Evolutionary conservation across 2,113 vertebrate genomes (phyloP).

Genomic region (Cisticola juncidis): DNA sequence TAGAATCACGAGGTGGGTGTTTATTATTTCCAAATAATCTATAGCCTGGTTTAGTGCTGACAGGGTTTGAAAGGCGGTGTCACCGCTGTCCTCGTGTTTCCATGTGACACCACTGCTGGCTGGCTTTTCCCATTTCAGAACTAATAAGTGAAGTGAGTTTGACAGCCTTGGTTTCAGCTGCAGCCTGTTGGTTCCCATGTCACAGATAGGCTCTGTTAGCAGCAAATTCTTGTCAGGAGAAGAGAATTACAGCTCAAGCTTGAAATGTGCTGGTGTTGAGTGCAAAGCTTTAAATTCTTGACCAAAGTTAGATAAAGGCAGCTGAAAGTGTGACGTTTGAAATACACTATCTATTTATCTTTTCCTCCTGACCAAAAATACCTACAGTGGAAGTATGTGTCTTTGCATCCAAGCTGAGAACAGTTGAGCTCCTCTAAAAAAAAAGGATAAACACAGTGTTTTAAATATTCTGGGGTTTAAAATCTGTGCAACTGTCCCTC

Average conservation of each 20-base stretch:
- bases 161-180: slow-evolving; percentile 19
- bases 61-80: neutral
- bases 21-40: slow-evolving; percentile 48
- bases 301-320: slow-evolving; percentile 37
- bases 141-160: slow-evolving; percentile 11
- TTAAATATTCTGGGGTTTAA: neutral
- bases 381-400: slow-evolving; percentile 6
- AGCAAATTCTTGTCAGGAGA: slow-evolving; percentile 28
- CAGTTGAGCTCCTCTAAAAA: neutral
- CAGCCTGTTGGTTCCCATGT: slow-evolving; percentile 35
- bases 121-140: slow-evolving; percentile 18
- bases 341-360: neutral
- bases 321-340: neutral
- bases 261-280: neutral
- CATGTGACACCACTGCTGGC: neutral
- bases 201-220: neutral
- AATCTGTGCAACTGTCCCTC: neutral
- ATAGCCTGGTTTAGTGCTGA: slow-evolving; percentile 8
- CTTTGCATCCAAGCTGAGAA: neutral
- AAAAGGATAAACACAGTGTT: neutral
- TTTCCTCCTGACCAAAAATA: slow-evolving; percentile 44
- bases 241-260: neutral
- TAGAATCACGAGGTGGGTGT: neutral
- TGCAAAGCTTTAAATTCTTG: slow-evolving; percentile 38
- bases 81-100: neutral